phyloP scores from a whole-genome alignment of 2,797 vertebrate species.

The Sebastes taczanowskii region DNA sequence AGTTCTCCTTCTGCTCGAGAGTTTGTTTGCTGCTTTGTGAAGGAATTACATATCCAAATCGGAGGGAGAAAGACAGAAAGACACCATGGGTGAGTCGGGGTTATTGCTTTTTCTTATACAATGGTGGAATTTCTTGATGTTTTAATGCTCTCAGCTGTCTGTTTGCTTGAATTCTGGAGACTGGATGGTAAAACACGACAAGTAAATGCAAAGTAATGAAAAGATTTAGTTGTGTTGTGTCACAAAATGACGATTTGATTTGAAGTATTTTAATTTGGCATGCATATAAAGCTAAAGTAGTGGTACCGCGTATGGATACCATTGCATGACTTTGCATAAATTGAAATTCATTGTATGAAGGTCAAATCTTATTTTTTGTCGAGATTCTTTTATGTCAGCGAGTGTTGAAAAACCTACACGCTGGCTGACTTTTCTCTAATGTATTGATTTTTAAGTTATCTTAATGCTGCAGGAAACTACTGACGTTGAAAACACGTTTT shows the following conservation, averaged over 20 bases:
- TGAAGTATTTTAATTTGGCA: neutral
- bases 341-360: no score
- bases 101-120: neutral
- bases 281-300: neutral
- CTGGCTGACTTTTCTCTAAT: neutral
- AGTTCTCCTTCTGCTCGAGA: slow-evolving; percentile 47
- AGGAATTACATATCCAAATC: slow-evolving; percentile 32
- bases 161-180: neutral
- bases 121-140: neutral
- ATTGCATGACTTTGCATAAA: neutral
- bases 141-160: neutral
- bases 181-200: neutral
- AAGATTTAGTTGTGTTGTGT: neutral
- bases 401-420: neutral
- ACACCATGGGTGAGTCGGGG: slow-evolving; percentile 81
- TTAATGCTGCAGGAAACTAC: neutral
- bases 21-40: slow-evolving; percentile 26
- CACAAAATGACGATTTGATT: neutral
- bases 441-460: neutral
- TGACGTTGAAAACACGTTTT: neutral
- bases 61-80: neutral
- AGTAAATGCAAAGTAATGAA: neutral
- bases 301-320: neutral
- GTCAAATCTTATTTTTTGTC: neutral
- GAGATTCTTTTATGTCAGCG: neutral